phyloP scores from a whole-genome alignment of 2,888 invertebrate genomes.

The Exocentrus adspersus region DNA sequence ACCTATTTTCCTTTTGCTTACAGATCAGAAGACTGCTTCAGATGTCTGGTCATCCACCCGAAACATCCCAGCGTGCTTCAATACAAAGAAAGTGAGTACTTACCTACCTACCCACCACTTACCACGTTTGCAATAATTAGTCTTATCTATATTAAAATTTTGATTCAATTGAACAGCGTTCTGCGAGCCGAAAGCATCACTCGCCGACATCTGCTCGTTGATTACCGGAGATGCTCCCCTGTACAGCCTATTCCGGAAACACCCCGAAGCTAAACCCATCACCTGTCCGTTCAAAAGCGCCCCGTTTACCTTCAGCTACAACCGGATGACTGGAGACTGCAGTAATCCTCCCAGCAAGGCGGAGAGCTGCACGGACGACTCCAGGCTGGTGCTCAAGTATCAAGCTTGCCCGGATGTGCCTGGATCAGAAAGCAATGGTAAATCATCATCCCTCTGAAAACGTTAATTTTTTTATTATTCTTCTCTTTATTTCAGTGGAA shows the following conservation, averaged over 20 bases:
- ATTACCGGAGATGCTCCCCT: constrained; percentile 78
- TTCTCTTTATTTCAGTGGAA: constrained; percentile 69
- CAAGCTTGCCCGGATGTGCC: constrained; percentile 84
- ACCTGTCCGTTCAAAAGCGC: constrained; percentile 83
- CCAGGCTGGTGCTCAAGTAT: constrained; percentile 80
- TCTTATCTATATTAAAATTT: background rate
- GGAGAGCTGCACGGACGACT: constrained; percentile 86
- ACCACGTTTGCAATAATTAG: background rate
- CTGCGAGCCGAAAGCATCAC: constrained; percentile 69
- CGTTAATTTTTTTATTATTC: background rate
- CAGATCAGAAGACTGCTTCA: constrained; percentile 76
- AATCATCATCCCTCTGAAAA: constrained; percentile 47
- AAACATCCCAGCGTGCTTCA: constrained; percentile 82
- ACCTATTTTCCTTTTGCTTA: no score
- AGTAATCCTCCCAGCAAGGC: constrained; percentile 79
- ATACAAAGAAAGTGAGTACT: constrained; percentile 83
- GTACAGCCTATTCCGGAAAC: constrained; percentile 79
- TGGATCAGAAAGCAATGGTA: constrained; percentile 82
- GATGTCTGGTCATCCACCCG: constrained; percentile 80
- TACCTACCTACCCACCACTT: no score
- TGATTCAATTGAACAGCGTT: constrained; percentile 64
- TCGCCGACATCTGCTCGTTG: constrained; percentile 73
- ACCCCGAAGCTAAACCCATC: constrained; percentile 72
- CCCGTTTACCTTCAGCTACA: constrained; percentile 80
- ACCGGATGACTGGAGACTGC: constrained; percentile 79